phyloP scores from a whole-genome alignment of 2,797 vertebrate genomes.

The Betta splendens region DNA sequence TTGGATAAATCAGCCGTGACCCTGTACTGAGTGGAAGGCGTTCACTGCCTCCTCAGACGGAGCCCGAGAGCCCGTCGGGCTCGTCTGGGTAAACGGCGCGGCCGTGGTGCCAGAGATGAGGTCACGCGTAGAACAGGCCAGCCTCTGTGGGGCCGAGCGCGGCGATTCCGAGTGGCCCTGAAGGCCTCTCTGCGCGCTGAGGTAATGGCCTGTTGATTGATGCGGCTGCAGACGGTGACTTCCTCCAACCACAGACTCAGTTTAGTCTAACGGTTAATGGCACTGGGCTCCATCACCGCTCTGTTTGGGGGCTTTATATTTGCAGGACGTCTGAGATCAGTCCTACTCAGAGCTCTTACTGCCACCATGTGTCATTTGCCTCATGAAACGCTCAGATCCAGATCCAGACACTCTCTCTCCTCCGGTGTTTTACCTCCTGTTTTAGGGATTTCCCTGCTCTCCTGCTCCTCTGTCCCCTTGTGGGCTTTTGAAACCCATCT shows the following conservation, averaged over 20 bases:
- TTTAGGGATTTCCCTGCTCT: constrained; percentile 32
- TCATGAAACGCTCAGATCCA: no score
- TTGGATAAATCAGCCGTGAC: constrained; percentile 50
- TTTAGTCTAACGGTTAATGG: constrained; percentile 57
- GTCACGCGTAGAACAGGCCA: constrained; percentile 72
- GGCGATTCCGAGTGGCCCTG: constrained; percentile 19
- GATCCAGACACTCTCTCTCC: no score
- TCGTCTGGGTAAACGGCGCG: constrained; percentile 75
- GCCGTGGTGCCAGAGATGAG: constrained; percentile 70
- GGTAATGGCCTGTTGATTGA: constrained; percentile 65
- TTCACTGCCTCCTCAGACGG: constrained; percentile 33
- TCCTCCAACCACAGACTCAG: constrained; percentile 64
- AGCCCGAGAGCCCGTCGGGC: constrained; percentile 37
- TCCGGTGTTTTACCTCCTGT: no score
- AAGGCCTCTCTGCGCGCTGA: constrained; percentile 38
- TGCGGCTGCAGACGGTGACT: constrained; percentile 58
- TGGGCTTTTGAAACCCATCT: neutral
- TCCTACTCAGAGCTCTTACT: no score
- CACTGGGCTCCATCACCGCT: constrained; percentile 9
- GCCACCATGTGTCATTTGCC: no score
- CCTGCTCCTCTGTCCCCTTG: constrained; percentile 13
- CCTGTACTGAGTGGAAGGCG: constrained; percentile 62
- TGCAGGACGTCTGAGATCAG: no score
- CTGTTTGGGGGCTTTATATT: no score
- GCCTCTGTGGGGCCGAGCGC: constrained; percentile 52